phyloP scores from a whole-genome alignment of 2,888 invertebrate species.

The Clusia tigrina region DNA sequence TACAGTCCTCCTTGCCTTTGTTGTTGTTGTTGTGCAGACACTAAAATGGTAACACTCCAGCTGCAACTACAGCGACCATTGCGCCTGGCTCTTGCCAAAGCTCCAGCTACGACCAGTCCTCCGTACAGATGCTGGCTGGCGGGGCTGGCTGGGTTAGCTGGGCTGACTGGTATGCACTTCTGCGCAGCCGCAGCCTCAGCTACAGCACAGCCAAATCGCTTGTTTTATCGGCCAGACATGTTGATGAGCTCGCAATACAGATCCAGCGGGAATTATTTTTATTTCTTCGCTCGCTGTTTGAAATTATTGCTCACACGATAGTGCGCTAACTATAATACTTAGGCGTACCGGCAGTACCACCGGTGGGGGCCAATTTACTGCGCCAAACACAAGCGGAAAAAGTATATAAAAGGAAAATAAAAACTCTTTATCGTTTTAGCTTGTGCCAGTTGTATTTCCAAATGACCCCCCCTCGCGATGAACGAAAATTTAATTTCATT shows the following conservation, averaged over 20 bases:
- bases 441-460: too few relatives aligned
- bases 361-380: too few relatives aligned
- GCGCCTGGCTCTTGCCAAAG: slow-evolving; percentile 48
- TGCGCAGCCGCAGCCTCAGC: slow-evolving; percentile 5
- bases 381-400: too few relatives aligned
- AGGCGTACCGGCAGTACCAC: neutral
- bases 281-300: slow-evolving; percentile 52
- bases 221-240: neutral
- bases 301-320: slow-evolving; percentile 32
- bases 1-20: neutral
- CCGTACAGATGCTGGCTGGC: too few relatives aligned
- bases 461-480: too few relatives aligned
- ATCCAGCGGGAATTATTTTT: slow-evolving; percentile 7
- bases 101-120: too few relatives aligned
- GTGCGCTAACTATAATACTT: neutral
- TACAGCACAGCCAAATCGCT: neutral
- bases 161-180: too few relatives aligned
- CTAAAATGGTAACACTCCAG: slow-evolving; percentile 3
- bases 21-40: neutral
- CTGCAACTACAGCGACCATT: slow-evolving; percentile 42
- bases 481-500: too few relatives aligned
- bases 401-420: too few relatives aligned
- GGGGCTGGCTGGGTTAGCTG: too few relatives aligned
- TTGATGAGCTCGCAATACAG: slow-evolving; percentile 36
- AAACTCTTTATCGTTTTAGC: too few relatives aligned